A percentile compares a stretch with the other conserved stretches of the same genome.
phyloP scores from a whole-genome alignment of 2,888 invertebrate genomes.

The Thera obeliscata region DNA sequence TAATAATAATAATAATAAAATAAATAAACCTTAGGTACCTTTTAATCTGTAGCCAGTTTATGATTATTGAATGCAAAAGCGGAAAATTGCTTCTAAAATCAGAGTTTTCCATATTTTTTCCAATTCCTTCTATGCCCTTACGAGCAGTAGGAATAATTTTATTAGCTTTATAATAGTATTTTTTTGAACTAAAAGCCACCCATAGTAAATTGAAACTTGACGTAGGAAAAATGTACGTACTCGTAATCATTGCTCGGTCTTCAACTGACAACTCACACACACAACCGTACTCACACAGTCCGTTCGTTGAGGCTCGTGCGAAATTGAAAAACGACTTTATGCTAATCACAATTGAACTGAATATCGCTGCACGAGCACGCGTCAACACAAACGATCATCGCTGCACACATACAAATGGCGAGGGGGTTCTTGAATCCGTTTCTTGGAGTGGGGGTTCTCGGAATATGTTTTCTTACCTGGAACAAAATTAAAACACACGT shows the following conservation, averaged over 20 bases:
- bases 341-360: conserved; percentile 68
- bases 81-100: conserved; percentile 22
- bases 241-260: conserved; percentile 54
- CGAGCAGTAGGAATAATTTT: neutral
- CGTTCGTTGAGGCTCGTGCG: conserved; percentile 49
- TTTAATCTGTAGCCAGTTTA: conserved; percentile 32
- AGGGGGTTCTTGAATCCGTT: conserved; percentile 6
- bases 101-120: neutral
- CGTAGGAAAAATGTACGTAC: conserved; percentile 30
- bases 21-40: conserved; percentile 19
- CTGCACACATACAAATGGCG: conserved; percentile 48
- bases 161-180: neutral
- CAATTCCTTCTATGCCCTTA: conserved; percentile 11
- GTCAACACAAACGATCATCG: conserved; percentile 69
- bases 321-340: conserved; percentile 75
- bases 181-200: conserved; percentile 4
- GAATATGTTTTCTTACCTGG: conserved; percentile 68
- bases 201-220: neutral
- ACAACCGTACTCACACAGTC: conserved; percentile 48
- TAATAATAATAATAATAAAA: too few species aligned
- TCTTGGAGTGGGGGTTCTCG: neutral
- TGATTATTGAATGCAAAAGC: conserved; percentile 38
- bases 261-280: conserved; percentile 71
- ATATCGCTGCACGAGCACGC: conserved; percentile 65
- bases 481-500: conserved; percentile 64